phyloP scores from a whole-genome alignment of 2,888 invertebrate genomes.

The Cephus pygmeus region DNA sequence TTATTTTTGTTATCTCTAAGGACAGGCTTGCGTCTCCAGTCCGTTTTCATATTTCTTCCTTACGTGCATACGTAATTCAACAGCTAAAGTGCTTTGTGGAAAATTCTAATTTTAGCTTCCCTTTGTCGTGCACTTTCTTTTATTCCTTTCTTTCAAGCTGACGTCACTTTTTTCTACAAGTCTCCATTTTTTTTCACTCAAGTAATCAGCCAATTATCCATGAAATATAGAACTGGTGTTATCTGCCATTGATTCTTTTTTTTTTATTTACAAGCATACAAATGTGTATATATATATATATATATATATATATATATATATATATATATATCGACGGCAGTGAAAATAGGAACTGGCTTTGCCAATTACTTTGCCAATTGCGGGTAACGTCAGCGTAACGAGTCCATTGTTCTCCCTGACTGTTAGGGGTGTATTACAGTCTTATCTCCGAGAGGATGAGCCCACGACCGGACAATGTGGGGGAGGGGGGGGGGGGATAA shows the following conservation, averaged over 20 bases:
- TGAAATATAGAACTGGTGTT: neutral
- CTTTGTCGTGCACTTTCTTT: neutral
- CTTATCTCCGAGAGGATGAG: conserved; percentile 30
- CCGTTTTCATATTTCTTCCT: neutral
- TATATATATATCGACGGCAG: too few species aligned
- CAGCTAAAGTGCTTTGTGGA: neutral
- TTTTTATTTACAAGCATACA: too few species aligned
- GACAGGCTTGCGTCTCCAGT: neutral
- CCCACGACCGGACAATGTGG: neutral
- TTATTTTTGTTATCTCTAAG: neutral
- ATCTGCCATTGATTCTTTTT: neutral
- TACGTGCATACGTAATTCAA: neutral
- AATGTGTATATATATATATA: too few species aligned
- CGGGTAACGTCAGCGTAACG: conserved; percentile 43
- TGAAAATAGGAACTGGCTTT: conserved; percentile 22
- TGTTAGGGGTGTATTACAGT: conserved; percentile 54
- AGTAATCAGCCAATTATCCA: neutral
- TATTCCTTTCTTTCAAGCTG: neutral
- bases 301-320: too few species aligned
- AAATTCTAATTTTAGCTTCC: neutral
- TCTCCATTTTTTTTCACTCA: neutral
- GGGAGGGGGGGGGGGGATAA: neutral
- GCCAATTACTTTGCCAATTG: conserved; percentile 61
- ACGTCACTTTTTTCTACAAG: neutral
- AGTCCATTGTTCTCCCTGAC: conserved; percentile 58